These are phyloP conservation scores for Heteromormyrus szaboi DNA, from an alignment of 2,797 vertebrate species.

Conservation along the genomic window DNA sequence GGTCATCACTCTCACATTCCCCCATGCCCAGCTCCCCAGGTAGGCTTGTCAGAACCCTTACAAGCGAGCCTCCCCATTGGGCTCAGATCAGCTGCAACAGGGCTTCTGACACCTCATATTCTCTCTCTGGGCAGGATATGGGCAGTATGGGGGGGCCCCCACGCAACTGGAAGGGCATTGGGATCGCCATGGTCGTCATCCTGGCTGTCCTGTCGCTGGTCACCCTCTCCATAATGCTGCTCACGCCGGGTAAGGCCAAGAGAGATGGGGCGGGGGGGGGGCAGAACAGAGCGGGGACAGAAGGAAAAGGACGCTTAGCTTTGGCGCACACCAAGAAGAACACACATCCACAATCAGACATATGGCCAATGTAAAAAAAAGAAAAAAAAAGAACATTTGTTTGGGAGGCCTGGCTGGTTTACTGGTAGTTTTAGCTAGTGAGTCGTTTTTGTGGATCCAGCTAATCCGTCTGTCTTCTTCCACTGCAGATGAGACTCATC, in stretches of 20 bases:
- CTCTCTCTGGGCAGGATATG: slow-evolving; percentile 52
- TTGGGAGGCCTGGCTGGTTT: not conserved
- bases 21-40: not conserved
- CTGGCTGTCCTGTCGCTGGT: slow-evolving; percentile 70
- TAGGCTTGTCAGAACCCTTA: not conserved
- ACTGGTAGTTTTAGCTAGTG: not conserved
- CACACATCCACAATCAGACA: not conserved
- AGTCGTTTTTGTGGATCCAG: not conserved
- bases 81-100: not conserved
- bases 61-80: not conserved
- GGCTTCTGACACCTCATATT: not conserved
- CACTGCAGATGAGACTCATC: slow-evolving; percentile 59
- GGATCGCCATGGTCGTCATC: slow-evolving; percentile 73
- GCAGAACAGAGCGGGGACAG: not conserved
- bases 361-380: not conserved
- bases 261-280: not conserved
- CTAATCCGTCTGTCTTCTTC: not conserved
- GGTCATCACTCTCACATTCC: not conserved
- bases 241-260: slow-evolving; percentile 64
- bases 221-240: slow-evolving; percentile 65
- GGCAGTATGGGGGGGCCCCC: slow-evolving; percentile 62
- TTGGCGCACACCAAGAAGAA: not conserved
- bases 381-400: not conserved
- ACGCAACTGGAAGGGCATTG: slow-evolving; percentile 76
- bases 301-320: not conserved